Evolutionary conservation across 1,140 invertebrate genomes (phyloP).

Genomic region (Neuroterus valhalla): DNA sequence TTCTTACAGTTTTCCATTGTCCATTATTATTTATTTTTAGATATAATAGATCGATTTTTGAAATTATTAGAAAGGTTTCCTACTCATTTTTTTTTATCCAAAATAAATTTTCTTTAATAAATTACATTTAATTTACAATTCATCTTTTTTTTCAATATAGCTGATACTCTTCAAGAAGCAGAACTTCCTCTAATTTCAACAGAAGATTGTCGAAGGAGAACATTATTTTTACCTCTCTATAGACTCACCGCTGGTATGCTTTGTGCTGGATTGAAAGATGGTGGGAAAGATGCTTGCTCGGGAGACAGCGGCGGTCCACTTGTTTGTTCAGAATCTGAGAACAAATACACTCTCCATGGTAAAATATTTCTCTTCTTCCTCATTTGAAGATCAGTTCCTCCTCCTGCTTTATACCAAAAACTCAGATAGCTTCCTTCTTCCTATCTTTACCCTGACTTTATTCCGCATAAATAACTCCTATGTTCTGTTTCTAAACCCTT

Average conservation of each 20-base stretch:
- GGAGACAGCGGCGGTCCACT: conserved; percentile 82
- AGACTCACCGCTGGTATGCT: conserved; percentile 81
- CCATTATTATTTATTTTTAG: too few species aligned
- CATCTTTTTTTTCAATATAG: conserved; percentile 69
- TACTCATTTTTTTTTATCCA: too few species aligned
- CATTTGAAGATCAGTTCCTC: too few species aligned
- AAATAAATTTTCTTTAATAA: too few species aligned
- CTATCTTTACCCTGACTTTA: neutral
- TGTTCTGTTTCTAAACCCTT: too few species aligned
- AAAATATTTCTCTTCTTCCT: conserved; percentile 31
- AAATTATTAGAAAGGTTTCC: too few species aligned
- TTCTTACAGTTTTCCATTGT: too few species aligned
- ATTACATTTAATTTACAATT: neutral
- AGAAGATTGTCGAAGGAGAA: conserved; percentile 85
- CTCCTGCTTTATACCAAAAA: neutral
- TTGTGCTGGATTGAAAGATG: conserved; percentile 80
- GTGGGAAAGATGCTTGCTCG: conserved; percentile 80
- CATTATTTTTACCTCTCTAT: conserved; percentile 85
- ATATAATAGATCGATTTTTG: conserved; percentile 13
- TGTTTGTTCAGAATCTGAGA: conserved; percentile 75
- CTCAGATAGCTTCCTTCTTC: neutral
- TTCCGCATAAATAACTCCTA: too few species aligned
- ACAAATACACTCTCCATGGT: conserved; percentile 70
- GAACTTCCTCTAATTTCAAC: conserved; percentile 89
- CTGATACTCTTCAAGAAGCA: conserved; percentile 91